Percentiles rank a stretch among this genome's conserved stretches.
Evolutionary conservation across 2,113 vertebrate genomes (phyloP).

Genomic region (Sorex fumeus): DNA sequence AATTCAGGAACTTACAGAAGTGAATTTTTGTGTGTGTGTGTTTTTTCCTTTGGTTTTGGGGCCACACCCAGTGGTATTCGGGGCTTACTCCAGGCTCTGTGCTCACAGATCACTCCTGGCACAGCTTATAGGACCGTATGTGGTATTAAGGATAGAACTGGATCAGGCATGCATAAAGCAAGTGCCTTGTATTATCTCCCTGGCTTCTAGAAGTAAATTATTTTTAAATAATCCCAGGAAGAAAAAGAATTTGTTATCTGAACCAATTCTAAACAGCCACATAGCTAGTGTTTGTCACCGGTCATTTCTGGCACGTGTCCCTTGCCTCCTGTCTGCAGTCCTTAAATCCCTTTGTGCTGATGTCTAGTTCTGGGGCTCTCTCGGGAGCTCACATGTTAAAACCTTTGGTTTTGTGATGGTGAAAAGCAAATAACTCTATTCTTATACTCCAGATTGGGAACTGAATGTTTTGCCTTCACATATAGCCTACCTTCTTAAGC

Average conservation of each 20-base stretch:
- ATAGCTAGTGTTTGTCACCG: not conserved
- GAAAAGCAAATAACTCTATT: not conserved
- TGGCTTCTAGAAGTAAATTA: not conserved
- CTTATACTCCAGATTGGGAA: not conserved
- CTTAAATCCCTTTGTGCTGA: not conserved
- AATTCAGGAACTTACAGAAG: constrained; percentile 7
- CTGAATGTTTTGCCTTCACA: not conserved
- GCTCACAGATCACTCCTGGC: no score
- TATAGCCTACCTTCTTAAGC: no score
- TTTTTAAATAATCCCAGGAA: constrained; percentile 6
- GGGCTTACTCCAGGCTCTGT: no score
- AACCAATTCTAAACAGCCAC: not conserved
- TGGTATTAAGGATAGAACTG: no score
- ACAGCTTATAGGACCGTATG: no score
- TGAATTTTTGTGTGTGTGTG: no score
- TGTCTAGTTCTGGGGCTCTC: not conserved
- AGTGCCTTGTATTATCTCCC: no score
- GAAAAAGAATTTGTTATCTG: not conserved
- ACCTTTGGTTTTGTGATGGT: not conserved
- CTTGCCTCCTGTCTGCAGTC: not conserved
- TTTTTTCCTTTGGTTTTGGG: no score
- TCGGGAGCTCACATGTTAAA: fast-evolving
- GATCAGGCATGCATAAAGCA: no score
- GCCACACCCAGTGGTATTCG: no score
- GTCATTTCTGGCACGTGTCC: not conserved